Evolutionary conservation across 1,140 invertebrate genomes (phyloP).

Genomic region (Vanessa tameamea): DNA sequence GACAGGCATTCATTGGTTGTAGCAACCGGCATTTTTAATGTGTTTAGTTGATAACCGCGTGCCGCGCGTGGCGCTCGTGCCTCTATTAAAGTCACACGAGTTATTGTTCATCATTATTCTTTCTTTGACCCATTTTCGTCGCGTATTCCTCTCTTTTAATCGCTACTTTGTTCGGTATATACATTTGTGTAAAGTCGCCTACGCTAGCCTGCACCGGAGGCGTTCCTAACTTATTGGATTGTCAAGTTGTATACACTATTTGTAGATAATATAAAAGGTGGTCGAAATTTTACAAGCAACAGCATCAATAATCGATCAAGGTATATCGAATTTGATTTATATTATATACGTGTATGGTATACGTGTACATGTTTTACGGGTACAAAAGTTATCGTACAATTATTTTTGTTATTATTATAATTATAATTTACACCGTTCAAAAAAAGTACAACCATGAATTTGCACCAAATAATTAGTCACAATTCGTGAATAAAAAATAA

Average conservation of each 20-base stretch:
- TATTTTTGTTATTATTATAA: too few relatives aligned
- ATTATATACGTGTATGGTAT: not conserved
- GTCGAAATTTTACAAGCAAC: conserved; percentile 19
- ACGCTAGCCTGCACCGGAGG: not conserved
- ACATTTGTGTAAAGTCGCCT: conserved; percentile 10
- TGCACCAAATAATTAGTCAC: too few relatives aligned
- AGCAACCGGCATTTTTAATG: conserved; percentile 66
- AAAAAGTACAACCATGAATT: too few relatives aligned
- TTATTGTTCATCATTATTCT: conserved; percentile 14
- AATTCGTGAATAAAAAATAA: too few relatives aligned
- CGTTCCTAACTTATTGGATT: conserved; percentile 3
- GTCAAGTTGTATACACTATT: conserved; percentile 2
- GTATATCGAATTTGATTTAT: conserved; percentile 23
- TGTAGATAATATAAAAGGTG: not conserved
- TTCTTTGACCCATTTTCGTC: conserved; percentile 34
- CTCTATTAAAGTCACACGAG: conserved; percentile 30
- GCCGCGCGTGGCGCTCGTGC: conserved; percentile 61
- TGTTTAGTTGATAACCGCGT: conserved; percentile 73
- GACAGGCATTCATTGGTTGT: conserved; percentile 52
- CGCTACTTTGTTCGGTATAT: conserved; percentile 18
- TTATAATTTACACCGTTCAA: too few relatives aligned
- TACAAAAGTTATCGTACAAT: too few relatives aligned
- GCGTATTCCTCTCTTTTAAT: conserved; percentile 23
- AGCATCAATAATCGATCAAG: conserved; percentile 28
- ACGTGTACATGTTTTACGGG: too few relatives aligned